Evolutionary conservation across 2,113 vertebrate species (phyloP).

Genomic region (Galemys pyrenaicus): DNA sequence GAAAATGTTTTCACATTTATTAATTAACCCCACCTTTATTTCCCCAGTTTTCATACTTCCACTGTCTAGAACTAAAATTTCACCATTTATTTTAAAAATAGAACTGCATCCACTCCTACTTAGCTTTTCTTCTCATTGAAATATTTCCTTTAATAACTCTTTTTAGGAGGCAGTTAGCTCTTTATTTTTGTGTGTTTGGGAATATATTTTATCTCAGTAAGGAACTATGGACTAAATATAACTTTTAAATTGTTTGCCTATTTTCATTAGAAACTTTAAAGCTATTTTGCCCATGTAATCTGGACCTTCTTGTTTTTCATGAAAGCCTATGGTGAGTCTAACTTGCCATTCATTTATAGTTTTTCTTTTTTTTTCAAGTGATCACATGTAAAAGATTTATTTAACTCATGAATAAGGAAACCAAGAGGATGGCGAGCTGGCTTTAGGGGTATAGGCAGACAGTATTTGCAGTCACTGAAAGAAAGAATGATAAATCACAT

Average conservation of each 20-base stretch:
- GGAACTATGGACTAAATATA: not conserved
- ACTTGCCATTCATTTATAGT: not conserved
- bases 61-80: not conserved
- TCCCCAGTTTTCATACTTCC: not conserved
- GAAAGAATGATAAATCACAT: not conserved
- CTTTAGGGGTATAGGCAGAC: not conserved
- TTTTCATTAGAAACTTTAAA: not conserved
- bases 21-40: not conserved
- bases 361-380: not conserved
- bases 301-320: not conserved
- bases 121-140: slow-evolving; percentile 6
- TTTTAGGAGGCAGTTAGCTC: not conserved
- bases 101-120: not conserved
- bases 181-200: not conserved
- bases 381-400: not conserved
- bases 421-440: not conserved
- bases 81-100: not conserved
- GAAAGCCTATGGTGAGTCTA: not conserved
- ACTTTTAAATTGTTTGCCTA: not conserved
- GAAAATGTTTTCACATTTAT: not conserved
- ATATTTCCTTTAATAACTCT: not conserved
- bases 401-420: slow-evolving; percentile 15
- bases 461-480: not conserved
- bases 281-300: not conserved
- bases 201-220: not conserved